Evolutionary conservation across 2,888 invertebrate species (phyloP), one percentile per base, ranked within the genome.

Genomic region (Ceriagrion tenellum): DNA sequence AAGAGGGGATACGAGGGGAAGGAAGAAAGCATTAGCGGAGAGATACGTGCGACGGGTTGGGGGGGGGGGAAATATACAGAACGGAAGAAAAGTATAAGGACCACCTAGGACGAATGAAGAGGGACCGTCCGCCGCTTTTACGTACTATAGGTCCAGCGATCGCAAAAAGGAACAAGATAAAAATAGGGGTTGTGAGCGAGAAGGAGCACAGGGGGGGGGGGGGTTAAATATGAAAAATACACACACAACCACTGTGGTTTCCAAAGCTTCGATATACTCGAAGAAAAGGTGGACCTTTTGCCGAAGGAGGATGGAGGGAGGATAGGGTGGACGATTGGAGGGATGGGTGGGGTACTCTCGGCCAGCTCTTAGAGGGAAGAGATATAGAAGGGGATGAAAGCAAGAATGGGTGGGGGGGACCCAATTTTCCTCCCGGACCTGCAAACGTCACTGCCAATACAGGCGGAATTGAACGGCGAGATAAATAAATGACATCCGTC

Each of bases 371-470:
- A 55, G 55, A 35, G n/a, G 12, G 59, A 59, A 59, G 59, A 20
- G 20, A 20, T 56, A n/a, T 30, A 18, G 90, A 16, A 16, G 20
- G 35, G 35, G 13, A 1, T 26, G 35, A 30, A 90, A 90, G 90
- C 55, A 91, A 59, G 40, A 91, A 30, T 12, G 56, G 56, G n/a
- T n/a, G 30, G 90, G 47, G 35, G 56, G 56, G n/a, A 90, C 56
- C 59, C 90, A 91, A 91, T 91, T 91, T 91, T 91, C 59, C 90
- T 13, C 81, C 23, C 59, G 90, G 90, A 59, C 90, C 35, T 91
- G 59, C 10, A 91, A 59, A 91, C 90, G 90, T 91, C 90, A 59
- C n/a, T 59, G 90, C 59, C 90, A 59, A 91, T 91, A 91, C 56
- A 59, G 35, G 59, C 90, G 90, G 90, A 91, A 91, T 59, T 59